phyloP scores from a whole-genome alignment of 2,888 invertebrate species.

The Noctua janthina region DNA sequence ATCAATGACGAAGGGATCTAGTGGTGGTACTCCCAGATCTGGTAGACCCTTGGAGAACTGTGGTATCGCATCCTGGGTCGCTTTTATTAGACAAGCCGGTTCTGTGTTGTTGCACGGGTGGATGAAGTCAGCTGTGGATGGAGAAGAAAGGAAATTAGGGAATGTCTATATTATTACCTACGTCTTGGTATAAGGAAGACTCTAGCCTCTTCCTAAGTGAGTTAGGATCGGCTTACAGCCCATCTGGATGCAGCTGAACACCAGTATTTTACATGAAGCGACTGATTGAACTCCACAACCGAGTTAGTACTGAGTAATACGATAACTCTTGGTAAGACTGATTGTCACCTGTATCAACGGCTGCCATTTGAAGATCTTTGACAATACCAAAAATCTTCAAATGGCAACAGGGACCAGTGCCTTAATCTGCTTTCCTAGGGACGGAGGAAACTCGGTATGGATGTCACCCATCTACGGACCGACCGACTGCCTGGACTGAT shows the following conservation, averaged over 20 bases:
- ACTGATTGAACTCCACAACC: background rate
- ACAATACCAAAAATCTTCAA: too few species aligned
- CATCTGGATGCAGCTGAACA: background rate
- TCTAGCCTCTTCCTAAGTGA: background rate
- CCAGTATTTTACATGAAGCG: background rate
- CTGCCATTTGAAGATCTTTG: background rate
- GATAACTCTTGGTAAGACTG: background rate
- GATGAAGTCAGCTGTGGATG: conserved; percentile 84
- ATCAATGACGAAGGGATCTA: conserved; percentile 86
- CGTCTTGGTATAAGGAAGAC: background rate
- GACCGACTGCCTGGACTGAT: too few species aligned
- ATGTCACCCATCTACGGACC: background rate
- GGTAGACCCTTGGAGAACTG: conserved; percentile 86
- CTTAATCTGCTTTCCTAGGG: too few species aligned
- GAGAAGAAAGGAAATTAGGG: conserved; percentile 4
- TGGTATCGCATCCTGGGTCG: conserved; percentile 86
- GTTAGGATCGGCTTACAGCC: background rate
- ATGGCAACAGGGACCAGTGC: too few species aligned
- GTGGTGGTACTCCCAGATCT: conserved; percentile 81
- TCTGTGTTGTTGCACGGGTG: conserved; percentile 86
- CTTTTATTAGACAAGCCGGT: conserved; percentile 82
- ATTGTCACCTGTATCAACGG: background rate
- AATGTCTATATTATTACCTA: background rate
- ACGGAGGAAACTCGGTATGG: too few species aligned
- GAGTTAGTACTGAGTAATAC: background rate